Evolutionary conservation across 2,797 vertebrate genomes (phyloP).

Genomic region (Chlorospingus flavigularis): DNA sequence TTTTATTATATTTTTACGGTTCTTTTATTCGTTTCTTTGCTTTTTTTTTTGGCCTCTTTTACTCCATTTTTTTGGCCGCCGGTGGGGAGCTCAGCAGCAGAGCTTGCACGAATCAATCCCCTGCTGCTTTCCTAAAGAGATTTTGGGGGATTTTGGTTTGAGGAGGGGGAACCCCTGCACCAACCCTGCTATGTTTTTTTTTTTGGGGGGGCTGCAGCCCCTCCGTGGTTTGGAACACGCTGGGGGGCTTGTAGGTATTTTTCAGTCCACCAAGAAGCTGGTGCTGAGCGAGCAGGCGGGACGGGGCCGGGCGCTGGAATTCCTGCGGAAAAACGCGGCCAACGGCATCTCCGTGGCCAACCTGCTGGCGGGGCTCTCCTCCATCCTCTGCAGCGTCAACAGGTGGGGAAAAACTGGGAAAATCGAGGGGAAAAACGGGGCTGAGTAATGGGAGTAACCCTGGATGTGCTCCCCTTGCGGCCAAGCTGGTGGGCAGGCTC

Average conservation of each 20-base stretch:
- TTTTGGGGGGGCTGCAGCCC: neutral
- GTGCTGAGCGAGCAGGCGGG: conserved; percentile 73
- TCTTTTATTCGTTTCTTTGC: neutral
- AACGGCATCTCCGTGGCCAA: conserved; percentile 88
- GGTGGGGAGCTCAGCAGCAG: neutral
- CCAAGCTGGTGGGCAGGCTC: conserved; percentile 65
- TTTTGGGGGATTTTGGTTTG: neutral
- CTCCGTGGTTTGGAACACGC: neutral
- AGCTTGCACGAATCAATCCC: neutral
- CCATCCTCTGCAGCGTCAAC: conserved; percentile 89
- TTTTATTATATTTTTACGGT: neutral
- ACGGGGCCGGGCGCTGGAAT: conserved; percentile 77
- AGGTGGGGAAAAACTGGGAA: conserved; percentile 72
- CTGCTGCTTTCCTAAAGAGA: neutral
- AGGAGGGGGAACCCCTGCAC: neutral
- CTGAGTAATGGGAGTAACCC: too few species aligned
- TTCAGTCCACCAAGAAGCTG: conserved; percentile 79
- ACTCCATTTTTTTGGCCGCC: neutral
- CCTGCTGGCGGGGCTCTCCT: conserved; percentile 88
- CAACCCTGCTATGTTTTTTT: neutral
- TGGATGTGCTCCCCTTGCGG: neutral
- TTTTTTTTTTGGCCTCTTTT: neutral
- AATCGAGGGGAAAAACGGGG: neutral
- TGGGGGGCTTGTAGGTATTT: conserved; percentile 77
- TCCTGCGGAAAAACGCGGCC: conserved; percentile 86